These are phyloP conservation scores for Varecia variegata DNA, from an alignment of 2,797 vertebrate genomes.

Conservation along the genomic window DNA sequence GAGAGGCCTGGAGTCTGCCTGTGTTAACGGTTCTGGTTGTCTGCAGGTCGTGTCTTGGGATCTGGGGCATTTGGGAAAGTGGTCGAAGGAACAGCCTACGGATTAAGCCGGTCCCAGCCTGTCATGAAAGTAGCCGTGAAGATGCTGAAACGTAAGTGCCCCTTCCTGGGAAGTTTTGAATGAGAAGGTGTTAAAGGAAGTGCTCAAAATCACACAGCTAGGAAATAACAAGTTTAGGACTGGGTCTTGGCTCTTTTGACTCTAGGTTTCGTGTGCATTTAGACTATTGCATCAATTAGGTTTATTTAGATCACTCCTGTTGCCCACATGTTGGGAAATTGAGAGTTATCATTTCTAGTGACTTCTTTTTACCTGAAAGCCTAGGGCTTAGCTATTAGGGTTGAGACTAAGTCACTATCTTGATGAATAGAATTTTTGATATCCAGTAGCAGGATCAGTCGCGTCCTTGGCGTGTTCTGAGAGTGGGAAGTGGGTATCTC, in stretches of 20 bases:
- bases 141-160: constrained; percentile 97
- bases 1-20: background rate
- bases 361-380: background rate
- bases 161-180: background rate
- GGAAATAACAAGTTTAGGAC: background rate
- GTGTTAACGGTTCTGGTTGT: constrained; percentile 23
- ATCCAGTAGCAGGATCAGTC: background rate
- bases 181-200: background rate
- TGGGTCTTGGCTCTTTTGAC: background rate
- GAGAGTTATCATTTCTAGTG: background rate
- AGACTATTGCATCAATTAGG: background rate
- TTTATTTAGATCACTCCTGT: background rate
- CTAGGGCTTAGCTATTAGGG: background rate
- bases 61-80: constrained; percentile 99
- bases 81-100: constrained; percentile 97
- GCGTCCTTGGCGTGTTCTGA: background rate
- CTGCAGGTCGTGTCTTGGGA: constrained; percentile 94
- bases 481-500: background rate
- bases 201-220: background rate
- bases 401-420: background rate
- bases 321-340: background rate
- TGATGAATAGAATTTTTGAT: background rate
- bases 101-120: constrained; percentile 95
- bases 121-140: constrained; percentile 99
- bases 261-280: background rate